Conservation (phyloP, 2,797 vertebrate species). For the Brachyalestes nurse region DNA sequence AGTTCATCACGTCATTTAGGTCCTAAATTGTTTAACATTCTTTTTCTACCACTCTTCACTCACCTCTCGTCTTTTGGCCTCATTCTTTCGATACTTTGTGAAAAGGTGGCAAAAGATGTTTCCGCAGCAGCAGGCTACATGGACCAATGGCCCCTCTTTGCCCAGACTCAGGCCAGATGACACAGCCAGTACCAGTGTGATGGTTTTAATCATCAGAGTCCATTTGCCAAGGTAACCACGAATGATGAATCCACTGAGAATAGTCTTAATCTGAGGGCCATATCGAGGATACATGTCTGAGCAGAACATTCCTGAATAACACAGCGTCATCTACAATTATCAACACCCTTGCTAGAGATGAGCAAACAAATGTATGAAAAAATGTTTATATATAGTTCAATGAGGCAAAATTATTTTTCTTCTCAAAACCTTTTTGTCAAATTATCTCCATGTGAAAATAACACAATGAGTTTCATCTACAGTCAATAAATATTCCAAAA, state of each 20-base stretch:
- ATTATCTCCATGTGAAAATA: too few species aligned
- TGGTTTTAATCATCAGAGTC: constrained; percentile 94
- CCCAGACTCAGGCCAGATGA: constrained; percentile 93
- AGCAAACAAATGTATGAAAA: too few species aligned
- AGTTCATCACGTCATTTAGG: too few species aligned
- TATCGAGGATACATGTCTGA: not conserved
- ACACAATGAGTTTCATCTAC: too few species aligned
- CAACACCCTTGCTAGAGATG: too few species aligned
- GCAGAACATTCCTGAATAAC: not conserved
- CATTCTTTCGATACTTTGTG: constrained; percentile 95
- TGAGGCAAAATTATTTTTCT: too few species aligned
- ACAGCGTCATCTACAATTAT: too few species aligned
- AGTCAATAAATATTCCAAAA: too few species aligned
- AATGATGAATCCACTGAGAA: constrained; percentile 90
- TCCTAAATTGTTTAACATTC: too few species aligned
- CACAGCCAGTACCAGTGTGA: constrained; percentile 93
- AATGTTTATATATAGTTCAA: too few species aligned
- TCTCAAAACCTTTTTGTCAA: too few species aligned
- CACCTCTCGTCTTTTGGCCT: constrained; percentile 96
- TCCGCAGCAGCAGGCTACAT: constrained; percentile 96
- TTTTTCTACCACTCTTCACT: too few species aligned
- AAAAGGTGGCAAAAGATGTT: constrained; percentile 95
- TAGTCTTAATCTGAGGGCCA: constrained; percentile 88
- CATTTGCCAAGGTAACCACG: constrained; percentile 91
- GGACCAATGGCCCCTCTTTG: constrained; percentile 95